These are phyloP conservation scores for Drosophila parvula DNA, from an alignment of 1,140 invertebrate species.

Conservation along the genomic window DNA sequence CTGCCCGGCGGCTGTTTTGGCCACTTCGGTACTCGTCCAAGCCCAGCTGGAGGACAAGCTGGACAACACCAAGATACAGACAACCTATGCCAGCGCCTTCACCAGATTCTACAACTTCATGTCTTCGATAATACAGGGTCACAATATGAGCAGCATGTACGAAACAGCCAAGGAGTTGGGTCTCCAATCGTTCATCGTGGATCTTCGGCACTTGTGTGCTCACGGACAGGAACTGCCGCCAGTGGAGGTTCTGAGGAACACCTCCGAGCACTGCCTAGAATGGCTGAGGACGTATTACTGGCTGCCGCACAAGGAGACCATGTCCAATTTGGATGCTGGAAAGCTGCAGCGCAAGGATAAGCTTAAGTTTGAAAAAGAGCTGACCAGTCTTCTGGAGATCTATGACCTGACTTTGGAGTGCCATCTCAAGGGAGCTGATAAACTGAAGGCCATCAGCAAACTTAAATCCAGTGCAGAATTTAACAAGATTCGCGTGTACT, in stretches of 20 bases:
- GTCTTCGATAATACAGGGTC: constrained; percentile 77
- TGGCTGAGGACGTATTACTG: constrained; percentile 79
- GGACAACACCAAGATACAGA: constrained; percentile 44
- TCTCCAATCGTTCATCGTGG: constrained; percentile 76
- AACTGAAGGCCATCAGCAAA: constrained; percentile 60
- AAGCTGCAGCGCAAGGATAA: constrained; percentile 64
- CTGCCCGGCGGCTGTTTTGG: constrained; percentile 79
- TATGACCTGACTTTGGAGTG: constrained; percentile 73
- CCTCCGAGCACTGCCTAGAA: constrained; percentile 63
- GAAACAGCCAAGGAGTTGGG: constrained; percentile 71
- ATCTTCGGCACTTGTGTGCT: constrained; percentile 77
- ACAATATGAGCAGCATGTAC: constrained; percentile 79
- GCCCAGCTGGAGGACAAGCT: constrained; percentile 57
- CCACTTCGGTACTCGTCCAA: constrained; percentile 67
- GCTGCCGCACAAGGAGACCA: constrained; percentile 52
- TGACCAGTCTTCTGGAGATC: constrained; percentile 50
- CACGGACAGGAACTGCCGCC: constrained; percentile 78
- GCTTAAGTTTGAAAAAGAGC: constrained; percentile 55
- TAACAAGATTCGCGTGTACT: constrained; percentile 54
- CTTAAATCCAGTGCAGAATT: constrained; percentile 58
- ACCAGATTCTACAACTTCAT: constrained; percentile 82
- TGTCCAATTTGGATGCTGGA: constrained; percentile 59
- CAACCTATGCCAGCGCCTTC: constrained; percentile 70
- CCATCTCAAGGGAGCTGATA: constrained; percentile 58
- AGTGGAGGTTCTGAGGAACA: constrained; percentile 52